Conservation (phyloP, 1,140 invertebrate genomes). For the Drosophila bipectinata region DNA sequence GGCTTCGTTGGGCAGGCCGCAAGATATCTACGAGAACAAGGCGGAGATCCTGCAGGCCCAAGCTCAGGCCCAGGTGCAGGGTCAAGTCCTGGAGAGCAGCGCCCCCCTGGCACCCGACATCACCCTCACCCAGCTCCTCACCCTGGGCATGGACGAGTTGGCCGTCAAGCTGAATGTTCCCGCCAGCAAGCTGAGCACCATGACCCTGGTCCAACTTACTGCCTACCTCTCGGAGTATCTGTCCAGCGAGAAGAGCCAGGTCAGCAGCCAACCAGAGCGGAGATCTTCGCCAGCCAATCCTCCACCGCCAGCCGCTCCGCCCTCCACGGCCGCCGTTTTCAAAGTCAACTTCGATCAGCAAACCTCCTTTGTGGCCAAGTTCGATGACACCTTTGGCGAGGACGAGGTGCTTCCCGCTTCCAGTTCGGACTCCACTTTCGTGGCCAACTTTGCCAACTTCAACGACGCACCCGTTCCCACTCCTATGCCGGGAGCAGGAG, state of each 20-base stretch:
- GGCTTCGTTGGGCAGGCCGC: slow-evolving; percentile 56
- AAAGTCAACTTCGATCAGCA: slow-evolving; percentile 86
- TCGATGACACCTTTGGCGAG: slow-evolving; percentile 86
- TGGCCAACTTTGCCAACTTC: slow-evolving; percentile 87
- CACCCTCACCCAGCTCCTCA: slow-evolving; percentile 91
- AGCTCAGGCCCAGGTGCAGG: slow-evolving; percentile 51
- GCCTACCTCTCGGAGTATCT: slow-evolving; percentile 89
- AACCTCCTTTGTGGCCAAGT: slow-evolving; percentile 84
- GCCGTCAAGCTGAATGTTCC: slow-evolving; percentile 90
- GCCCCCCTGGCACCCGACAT: slow-evolving; percentile 87
- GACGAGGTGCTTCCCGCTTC: slow-evolving; percentile 37
- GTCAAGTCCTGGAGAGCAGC: background rate
- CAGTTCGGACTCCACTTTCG: slow-evolving; percentile 73
- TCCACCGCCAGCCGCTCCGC: background rate
- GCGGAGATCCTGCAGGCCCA: slow-evolving; percentile 72
- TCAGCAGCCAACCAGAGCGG: slow-evolving; percentile 3
- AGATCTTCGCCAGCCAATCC: slow-evolving; percentile 55
- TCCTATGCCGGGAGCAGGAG: slow-evolving; percentile 62
- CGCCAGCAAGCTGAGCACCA: slow-evolving; percentile 90
- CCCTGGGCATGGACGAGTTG: slow-evolving; percentile 91
- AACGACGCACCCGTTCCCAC: slow-evolving; percentile 78
- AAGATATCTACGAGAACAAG: slow-evolving; percentile 81
- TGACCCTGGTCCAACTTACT: slow-evolving; percentile 93
- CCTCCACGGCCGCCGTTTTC: slow-evolving; percentile 80
- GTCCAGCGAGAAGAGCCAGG: slow-evolving; percentile 70